Evolutionary conservation across 2,797 vertebrate species (phyloP).

Genomic region (Sebastolobus altivelis): DNA sequence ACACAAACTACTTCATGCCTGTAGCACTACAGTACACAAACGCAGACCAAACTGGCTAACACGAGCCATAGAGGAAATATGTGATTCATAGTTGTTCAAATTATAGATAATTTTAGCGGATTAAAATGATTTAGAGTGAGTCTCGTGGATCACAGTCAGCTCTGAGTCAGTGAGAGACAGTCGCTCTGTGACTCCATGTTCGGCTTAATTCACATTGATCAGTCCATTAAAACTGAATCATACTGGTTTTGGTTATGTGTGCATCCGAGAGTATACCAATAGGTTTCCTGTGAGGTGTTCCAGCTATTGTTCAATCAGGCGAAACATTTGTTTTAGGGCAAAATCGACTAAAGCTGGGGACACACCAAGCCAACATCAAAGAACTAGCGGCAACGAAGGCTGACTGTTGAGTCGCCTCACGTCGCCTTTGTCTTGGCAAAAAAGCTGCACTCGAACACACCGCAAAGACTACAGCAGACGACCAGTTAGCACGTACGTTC

Average conservation of each 20-base stretch:
- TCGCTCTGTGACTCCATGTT: background rate
- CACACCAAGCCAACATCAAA: too few relatives aligned
- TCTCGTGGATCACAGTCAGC: conserved; percentile 7
- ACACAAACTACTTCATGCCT: conserved; percentile 9
- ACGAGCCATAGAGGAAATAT: conserved; percentile 3
- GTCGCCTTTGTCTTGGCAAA: too few relatives aligned
- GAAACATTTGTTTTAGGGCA: too few relatives aligned
- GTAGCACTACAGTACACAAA: conserved; percentile 1
- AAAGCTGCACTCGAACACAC: too few relatives aligned
- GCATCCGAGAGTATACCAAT: background rate
- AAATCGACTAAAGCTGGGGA: too few relatives aligned
- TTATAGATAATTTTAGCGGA: conserved; percentile 7
- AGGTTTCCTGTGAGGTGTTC: background rate
- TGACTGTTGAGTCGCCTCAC: too few relatives aligned
- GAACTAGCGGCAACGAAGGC: too few relatives aligned
- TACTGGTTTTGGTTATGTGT: background rate
- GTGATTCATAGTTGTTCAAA: conserved; percentile 32
- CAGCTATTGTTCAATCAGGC: background rate
- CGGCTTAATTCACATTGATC: background rate
- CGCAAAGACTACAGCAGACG: too few relatives aligned
- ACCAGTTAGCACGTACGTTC: too few relatives aligned
- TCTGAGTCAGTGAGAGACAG: conserved; percentile 32
- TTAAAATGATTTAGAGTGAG: conserved; percentile 5
- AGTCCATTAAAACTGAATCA: background rate
- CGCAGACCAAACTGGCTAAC: background rate